Conservation (phyloP, 2,888 invertebrate genomes). For the Sicus ferrugineus region DNA sequence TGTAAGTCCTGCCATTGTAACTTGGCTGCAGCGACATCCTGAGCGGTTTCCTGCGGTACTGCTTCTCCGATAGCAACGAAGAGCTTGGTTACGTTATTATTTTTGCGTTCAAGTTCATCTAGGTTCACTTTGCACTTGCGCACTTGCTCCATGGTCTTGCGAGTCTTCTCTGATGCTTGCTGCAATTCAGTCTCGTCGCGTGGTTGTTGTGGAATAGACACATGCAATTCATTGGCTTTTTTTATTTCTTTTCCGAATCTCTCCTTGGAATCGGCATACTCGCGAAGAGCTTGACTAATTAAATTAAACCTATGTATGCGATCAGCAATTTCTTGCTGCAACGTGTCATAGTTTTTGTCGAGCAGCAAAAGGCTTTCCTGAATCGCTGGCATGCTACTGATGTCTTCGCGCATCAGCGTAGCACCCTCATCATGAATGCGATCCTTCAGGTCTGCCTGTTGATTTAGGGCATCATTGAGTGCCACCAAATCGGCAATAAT, state of each 20-base stretch:
- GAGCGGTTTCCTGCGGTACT: constrained; percentile 65
- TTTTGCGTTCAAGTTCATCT: constrained; percentile 81
- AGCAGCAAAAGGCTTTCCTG: constrained; percentile 81
- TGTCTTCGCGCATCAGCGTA: constrained; percentile 81
- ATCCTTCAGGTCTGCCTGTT: constrained; percentile 71
- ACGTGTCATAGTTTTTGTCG: constrained; percentile 82
- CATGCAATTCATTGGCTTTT: constrained; percentile 73
- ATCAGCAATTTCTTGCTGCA: constrained; percentile 77
- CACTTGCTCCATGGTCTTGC: constrained; percentile 77
- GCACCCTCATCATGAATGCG: constrained; percentile 82
- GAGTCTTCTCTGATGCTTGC: constrained; percentile 76
- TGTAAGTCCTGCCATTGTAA: constrained; percentile 76
- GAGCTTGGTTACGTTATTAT: constrained; percentile 64
- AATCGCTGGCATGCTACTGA: constrained; percentile 79
- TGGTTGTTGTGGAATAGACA: constrained; percentile 72
- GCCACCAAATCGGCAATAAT: constrained; percentile 66
- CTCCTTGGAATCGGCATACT: constrained; percentile 76
- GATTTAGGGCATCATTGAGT: constrained; percentile 69
- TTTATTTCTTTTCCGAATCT: constrained; percentile 75
- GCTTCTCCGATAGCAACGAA: constrained; percentile 66
- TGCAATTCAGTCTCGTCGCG: constrained; percentile 78
- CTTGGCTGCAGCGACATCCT: constrained; percentile 69
- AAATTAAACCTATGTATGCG: constrained; percentile 78
- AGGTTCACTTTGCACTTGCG: constrained; percentile 78
- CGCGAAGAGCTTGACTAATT: constrained; percentile 77